Percentiles rank a stretch among this genome's conserved stretches.
Conservation (phyloP, 2,888 invertebrate genomes). For the Noctua janthina region DNA sequence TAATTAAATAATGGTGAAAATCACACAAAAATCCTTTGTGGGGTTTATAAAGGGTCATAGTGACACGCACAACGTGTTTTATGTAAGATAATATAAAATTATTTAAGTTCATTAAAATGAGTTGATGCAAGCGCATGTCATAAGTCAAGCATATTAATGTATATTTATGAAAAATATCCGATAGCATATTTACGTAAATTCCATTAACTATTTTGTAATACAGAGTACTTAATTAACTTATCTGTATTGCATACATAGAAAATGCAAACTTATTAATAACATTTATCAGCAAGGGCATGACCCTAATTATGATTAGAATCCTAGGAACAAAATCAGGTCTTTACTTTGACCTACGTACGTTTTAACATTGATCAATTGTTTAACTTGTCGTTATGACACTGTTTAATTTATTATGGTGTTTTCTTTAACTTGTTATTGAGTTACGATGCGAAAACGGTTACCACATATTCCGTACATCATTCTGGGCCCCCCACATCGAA, state of each 20-base stretch:
- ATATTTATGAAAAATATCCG: background rate
- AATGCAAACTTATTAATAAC: background rate
- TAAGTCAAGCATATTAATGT: background rate
- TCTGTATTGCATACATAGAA: background rate
- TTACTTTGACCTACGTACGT: background rate
- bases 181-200: background rate
- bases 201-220: background rate
- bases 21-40: background rate
- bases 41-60: background rate
- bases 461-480: too few relatives aligned
- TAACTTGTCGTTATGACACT: background rate
- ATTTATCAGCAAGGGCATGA: slow-evolving; percentile 25
- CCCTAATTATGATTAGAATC: slow-evolving; percentile 37
- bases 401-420: background rate
- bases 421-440: background rate
- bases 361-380: background rate
- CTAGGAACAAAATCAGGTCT: slow-evolving; percentile 24
- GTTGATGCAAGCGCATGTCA: background rate
- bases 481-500: too few relatives aligned
- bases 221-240: slow-evolving; percentile 2
- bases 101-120: background rate
- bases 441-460: too few relatives aligned
- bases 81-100: background rate
- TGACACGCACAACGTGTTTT: background rate
- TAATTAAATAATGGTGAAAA: background rate